phyloP scores from a whole-genome alignment of 2,888 invertebrate species.

The Macrosiphum euphorbiae region DNA sequence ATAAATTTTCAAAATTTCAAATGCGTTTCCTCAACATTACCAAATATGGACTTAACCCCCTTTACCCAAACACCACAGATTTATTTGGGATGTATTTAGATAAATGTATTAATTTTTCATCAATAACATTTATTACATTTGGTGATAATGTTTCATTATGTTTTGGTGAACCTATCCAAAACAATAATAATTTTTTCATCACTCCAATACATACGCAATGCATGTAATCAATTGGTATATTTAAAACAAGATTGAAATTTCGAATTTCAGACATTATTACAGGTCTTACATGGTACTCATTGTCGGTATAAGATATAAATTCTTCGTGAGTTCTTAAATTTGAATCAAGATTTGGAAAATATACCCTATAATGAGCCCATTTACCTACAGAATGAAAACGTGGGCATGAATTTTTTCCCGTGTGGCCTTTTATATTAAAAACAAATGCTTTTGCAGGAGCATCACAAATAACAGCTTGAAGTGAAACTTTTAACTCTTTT shows the following conservation, averaged over 20 bases:
- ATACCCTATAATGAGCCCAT: conserved; percentile 58
- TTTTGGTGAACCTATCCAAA: background rate
- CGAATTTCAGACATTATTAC: conserved; percentile 67
- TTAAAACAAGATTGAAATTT: conserved; percentile 68
- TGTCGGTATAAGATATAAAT: conserved; percentile 51
- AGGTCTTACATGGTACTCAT: conserved; percentile 66
- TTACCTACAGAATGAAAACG: conserved; percentile 66
- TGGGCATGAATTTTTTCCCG: conserved; percentile 64
- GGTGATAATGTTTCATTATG: background rate
- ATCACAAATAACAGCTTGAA: conserved; percentile 58
- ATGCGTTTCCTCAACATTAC: too few relatives aligned
- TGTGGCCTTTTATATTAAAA: conserved; percentile 55
- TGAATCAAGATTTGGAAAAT: conserved; percentile 63
- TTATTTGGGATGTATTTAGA: background rate
- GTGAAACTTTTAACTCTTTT: background rate
- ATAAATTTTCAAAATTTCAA: too few relatives aligned
- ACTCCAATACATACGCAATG: conserved; percentile 69
- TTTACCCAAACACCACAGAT: too few relatives aligned
- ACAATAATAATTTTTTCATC: conserved; percentile 57
- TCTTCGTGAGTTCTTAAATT: conserved; percentile 60
- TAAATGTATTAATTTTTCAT: background rate
- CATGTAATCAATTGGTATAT: conserved; percentile 68
- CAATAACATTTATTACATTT: background rate
- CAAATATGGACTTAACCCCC: too few relatives aligned
- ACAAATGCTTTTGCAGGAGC: conserved; percentile 65